phyloP scores from a whole-genome alignment of 1,140 invertebrate species.

The Nephotettix cincticeps region DNA sequence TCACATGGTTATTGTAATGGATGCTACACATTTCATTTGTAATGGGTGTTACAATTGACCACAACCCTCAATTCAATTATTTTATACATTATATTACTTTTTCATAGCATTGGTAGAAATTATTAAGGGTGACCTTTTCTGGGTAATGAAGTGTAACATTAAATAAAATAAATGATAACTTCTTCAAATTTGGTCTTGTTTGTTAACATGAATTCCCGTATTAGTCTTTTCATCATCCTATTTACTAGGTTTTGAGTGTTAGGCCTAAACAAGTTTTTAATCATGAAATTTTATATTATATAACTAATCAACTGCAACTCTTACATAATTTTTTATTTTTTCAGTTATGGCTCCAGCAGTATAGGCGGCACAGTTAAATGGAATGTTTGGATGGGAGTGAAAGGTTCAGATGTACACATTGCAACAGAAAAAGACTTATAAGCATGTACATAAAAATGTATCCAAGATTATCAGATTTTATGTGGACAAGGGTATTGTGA shows the following conservation, averaged over 20 bases:
- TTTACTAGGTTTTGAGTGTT: no score
- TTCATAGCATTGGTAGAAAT: no score
- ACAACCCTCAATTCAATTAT: no score
- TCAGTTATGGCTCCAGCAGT: slow-evolving; percentile 19
- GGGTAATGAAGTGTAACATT: neutral
- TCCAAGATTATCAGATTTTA: slow-evolving; percentile 2
- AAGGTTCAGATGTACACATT: slow-evolving; percentile 4
- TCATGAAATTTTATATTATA: neutral
- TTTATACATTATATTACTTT: no score
- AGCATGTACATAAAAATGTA: slow-evolving; percentile 7
- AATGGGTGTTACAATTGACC: no score
- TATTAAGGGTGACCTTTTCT: no score
- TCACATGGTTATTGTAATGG: no score
- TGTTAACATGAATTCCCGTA: neutral
- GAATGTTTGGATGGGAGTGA: slow-evolving; percentile 26
- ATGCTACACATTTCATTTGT: no score
- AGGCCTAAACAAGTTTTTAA: neutral
- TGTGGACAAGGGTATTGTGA: neutral
- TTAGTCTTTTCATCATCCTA: neutral
- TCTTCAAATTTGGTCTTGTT: neutral
- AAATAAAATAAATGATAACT: neutral
- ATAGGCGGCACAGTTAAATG: slow-evolving; percentile 41
- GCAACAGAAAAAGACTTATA: slow-evolving; percentile 1
- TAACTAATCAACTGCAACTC: neutral
- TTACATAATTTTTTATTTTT: neutral